Percentiles rank a stretch among this genome's conserved stretches.
Conservation (phyloP, 2,113 vertebrate genomes). For the Athene cunicularia region DNA sequence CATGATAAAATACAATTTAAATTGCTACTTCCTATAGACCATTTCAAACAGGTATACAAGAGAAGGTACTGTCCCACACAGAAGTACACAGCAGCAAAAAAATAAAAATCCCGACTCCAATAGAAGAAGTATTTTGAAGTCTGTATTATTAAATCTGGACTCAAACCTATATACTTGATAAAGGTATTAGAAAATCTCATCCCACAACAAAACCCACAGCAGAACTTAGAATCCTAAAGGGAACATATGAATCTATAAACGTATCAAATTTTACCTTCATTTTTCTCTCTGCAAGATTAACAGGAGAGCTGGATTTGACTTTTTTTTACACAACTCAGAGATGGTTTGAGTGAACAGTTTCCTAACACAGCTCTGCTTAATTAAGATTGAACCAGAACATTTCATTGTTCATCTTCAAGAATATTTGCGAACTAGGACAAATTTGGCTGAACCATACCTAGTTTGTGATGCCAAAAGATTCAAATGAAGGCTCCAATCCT, state of each 20-base stretch:
- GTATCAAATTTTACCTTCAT: background rate
- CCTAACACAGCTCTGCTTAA: background rate
- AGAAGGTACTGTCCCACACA: background rate
- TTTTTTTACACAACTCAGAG: background rate
- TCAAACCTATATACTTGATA: background rate
- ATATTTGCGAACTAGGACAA: background rate
- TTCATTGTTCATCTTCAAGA: background rate
- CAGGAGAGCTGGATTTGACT: background rate
- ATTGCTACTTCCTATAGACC: background rate
- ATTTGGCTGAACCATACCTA: conserved; percentile 33
- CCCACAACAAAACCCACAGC: background rate
- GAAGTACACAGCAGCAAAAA: background rate
- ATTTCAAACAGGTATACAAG: background rate
- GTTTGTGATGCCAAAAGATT: conserved; percentile 29
- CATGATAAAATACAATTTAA: background rate
- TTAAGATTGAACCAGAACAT: background rate
- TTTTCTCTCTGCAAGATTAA: conserved; percentile 14
- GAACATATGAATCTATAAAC: background rate
- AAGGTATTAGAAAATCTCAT: background rate
- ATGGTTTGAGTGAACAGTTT: background rate
- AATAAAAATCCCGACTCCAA: background rate
- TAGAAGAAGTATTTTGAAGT: background rate
- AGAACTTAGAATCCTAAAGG: background rate
- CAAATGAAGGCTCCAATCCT: conserved; percentile 62
- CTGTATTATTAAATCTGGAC: background rate